phyloP scores from a whole-genome alignment of 2,888 invertebrate species.

The Agrochola lota region DNA sequence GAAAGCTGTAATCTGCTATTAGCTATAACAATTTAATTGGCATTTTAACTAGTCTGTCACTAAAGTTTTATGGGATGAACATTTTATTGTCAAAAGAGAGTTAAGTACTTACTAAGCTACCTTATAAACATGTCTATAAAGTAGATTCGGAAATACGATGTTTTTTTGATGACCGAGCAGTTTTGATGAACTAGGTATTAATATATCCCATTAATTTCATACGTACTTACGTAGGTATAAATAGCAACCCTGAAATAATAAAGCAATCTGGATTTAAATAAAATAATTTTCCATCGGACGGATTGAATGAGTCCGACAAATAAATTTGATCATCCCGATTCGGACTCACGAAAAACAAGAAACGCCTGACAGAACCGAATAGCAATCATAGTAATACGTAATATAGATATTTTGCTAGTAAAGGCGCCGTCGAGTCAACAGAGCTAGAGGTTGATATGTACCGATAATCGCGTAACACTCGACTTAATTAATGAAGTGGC shows the following conservation, averaged over 20 bases:
- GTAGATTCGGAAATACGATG: not conserved
- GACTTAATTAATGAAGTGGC: constrained; percentile 73
- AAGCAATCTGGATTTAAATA: constrained; percentile 8
- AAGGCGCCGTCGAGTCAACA: constrained; percentile 52
- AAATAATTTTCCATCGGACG: constrained; percentile 16
- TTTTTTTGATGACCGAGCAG: not conserved
- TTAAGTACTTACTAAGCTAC: constrained; percentile 1
- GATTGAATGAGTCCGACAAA: constrained; percentile 13
- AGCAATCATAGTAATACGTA: constrained; percentile 44
- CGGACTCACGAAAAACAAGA: constrained; percentile 34
- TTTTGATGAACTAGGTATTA: not conserved
- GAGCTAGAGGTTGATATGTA: not conserved
- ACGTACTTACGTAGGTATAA: not conserved
- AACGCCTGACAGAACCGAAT: constrained; percentile 45
- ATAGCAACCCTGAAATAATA: not conserved
- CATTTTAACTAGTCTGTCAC: constrained; percentile 38
- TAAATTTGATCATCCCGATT: constrained; percentile 11
- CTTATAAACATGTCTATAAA: constrained; percentile 20
- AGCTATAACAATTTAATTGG: constrained; percentile 53
- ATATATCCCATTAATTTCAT: not conserved
- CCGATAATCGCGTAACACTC: constrained; percentile 55
- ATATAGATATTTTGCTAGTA: constrained; percentile 34
- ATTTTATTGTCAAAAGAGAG: constrained; percentile 32
- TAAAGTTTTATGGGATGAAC: constrained; percentile 37
- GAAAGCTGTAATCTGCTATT: constrained; percentile 43